phyloP scores from a whole-genome alignment of 2,888 invertebrate genomes.

The Baronia brevicornis region DNA sequence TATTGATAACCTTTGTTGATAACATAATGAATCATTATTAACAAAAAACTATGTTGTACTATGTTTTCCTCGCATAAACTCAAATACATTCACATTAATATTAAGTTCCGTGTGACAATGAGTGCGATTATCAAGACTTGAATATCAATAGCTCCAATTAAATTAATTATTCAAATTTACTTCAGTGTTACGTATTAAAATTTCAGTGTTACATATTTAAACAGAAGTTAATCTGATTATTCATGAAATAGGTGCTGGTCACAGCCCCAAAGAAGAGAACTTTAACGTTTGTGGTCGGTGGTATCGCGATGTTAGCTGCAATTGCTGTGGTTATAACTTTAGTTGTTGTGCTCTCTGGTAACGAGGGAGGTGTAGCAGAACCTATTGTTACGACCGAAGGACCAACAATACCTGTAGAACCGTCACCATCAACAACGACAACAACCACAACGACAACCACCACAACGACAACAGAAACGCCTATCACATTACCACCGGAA shows the following conservation, averaged over 20 bases:
- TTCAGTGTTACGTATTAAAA: too few relatives aligned
- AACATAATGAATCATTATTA: constrained; percentile 16
- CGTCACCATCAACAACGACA: constrained; percentile 16
- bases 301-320: constrained; percentile 70
- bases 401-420: constrained; percentile 18
- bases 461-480: constrained; percentile 14
- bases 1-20: constrained; percentile 22
- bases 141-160: too few relatives aligned
- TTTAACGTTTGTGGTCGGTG: constrained; percentile 71
- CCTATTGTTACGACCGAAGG: constrained; percentile 40
- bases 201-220: too few relatives aligned
- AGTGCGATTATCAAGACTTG: too few relatives aligned
- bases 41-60: constrained; percentile 2
- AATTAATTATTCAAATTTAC: too few relatives aligned
- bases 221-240: too few relatives aligned
- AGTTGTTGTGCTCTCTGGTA: constrained; percentile 70
- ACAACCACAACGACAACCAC: constrained; percentile 23
- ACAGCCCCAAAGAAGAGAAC: constrained; percentile 73
- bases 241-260: constrained; percentile 75
- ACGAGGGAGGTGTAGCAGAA: constrained; percentile 39
- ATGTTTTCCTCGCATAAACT: neutral
- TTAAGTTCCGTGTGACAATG: too few relatives aligned
- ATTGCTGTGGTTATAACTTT: constrained; percentile 78
- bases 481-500: constrained; percentile 21
- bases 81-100: neutral